Evolutionary conservation across 1,140 invertebrate species (phyloP).

Genomic region (Oncopodura yosiiana): DNA sequence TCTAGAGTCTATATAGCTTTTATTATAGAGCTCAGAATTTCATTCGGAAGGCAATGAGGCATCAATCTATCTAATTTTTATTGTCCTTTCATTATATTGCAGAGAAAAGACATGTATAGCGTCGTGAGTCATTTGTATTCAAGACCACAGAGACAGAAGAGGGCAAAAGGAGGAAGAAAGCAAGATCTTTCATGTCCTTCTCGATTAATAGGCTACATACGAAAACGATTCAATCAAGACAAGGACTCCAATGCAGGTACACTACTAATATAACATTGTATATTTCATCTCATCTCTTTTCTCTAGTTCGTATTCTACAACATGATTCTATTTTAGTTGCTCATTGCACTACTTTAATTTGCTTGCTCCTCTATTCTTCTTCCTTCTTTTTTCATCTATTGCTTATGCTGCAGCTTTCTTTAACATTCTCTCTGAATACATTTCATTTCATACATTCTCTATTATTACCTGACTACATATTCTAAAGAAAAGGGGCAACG

Average conservation of each 20-base stretch:
- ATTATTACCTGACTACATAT: too few species aligned
- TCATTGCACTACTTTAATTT: background rate
- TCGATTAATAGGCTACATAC: conserved; percentile 32
- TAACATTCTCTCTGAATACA: background rate
- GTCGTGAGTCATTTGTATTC: conserved; percentile 35
- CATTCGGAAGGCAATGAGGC: too few species aligned
- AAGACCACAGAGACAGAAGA: conserved; percentile 31
- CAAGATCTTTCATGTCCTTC: conserved; percentile 34
- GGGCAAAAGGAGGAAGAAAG: conserved; percentile 7
- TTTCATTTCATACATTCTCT: background rate
- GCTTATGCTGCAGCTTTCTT: too few species aligned
- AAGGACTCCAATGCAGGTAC: conserved; percentile 26
- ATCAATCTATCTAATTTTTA: too few species aligned
- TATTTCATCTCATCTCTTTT: background rate
- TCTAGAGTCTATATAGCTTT: too few species aligned
- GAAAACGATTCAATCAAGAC: conserved; percentile 33
- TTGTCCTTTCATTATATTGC: conserved; percentile 3
- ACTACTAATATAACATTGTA: background rate
- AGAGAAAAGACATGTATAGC: conserved; percentile 30
- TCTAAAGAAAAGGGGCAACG: too few species aligned
- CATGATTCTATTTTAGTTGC: background rate
- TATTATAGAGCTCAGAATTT: too few species aligned
- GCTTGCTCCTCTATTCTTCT: too few species aligned
- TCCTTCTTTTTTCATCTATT: too few species aligned
- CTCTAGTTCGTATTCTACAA: background rate